Evolutionary conservation across 1,140 invertebrate genomes (phyloP).

Genomic region (Rhagoletis pomonella): DNA sequence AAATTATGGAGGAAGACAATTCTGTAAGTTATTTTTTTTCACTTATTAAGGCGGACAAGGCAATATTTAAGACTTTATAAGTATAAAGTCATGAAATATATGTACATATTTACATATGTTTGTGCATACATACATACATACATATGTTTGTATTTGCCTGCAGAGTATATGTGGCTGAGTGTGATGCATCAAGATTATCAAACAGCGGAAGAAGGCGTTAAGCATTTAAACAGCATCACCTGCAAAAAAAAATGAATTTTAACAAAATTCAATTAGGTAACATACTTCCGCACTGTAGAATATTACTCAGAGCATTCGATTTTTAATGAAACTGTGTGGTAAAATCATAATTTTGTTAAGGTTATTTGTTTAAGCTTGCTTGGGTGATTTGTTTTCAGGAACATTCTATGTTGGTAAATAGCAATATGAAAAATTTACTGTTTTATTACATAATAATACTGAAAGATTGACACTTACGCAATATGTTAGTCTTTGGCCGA

Average conservation of each 20-base stretch:
- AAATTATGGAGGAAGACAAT: not conserved
- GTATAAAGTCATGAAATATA: not conserved
- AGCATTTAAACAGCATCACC: not conserved
- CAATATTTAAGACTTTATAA: not conserved
- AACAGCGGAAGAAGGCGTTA: not conserved
- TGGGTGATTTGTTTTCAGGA: not conserved
- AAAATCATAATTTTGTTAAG: not conserved
- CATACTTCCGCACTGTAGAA: not conserved
- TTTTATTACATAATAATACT: too few species aligned
- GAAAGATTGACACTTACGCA: too few species aligned
- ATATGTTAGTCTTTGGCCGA: too few species aligned
- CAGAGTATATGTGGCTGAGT: not conserved
- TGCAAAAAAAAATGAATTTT: not conserved
- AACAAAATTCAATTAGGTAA: conserved; percentile 9
- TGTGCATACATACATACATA: not conserved
- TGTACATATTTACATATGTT: not conserved
- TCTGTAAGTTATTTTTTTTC: not conserved
- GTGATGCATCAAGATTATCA: not conserved
- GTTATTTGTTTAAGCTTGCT: not conserved
- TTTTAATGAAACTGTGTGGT: not conserved
- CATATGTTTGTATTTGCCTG: not conserved
- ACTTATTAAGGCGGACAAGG: not conserved
- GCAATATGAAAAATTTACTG: too few species aligned
- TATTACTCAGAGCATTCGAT: not conserved
- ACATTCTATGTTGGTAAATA: not conserved